Conservation (phyloP, 1,140 invertebrate species). For the Eubasilissa regina region DNA sequence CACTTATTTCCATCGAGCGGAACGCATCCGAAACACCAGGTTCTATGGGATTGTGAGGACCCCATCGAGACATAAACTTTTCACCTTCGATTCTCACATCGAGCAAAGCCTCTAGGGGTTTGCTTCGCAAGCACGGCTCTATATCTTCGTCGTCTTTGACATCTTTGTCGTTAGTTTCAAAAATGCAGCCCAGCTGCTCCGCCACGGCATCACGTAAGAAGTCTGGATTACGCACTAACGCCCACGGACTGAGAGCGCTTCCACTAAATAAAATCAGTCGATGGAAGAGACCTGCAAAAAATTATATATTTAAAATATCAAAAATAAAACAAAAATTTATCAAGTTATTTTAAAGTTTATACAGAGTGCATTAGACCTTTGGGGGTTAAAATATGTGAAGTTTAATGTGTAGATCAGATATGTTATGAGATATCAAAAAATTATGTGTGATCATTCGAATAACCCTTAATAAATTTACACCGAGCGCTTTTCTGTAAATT, state of each 20-base stretch:
- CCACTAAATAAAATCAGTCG: slow-evolving; percentile 90
- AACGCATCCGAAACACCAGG: slow-evolving; percentile 75
- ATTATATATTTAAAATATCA: slow-evolving; percentile 53
- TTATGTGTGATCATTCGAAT: too few species aligned
- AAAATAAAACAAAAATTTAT: too few species aligned
- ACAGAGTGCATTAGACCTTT: too few species aligned
- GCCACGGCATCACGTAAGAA: slow-evolving; percentile 81
- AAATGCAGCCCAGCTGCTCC: slow-evolving; percentile 78
- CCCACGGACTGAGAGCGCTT: slow-evolving; percentile 88
- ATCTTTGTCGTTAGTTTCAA: slow-evolving; percentile 55
- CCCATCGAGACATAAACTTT: slow-evolving; percentile 70
- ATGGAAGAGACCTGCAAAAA: slow-evolving; percentile 82
- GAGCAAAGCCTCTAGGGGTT: slow-evolving; percentile 76
- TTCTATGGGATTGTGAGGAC: slow-evolving; percentile 79
- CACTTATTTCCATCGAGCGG: slow-evolving; percentile 79
- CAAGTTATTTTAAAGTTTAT: too few species aligned
- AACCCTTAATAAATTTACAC: too few species aligned
- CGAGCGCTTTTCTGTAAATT: too few species aligned
- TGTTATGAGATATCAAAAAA: too few species aligned
- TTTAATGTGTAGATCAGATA: too few species aligned
- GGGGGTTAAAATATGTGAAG: background rate
- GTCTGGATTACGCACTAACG: slow-evolving; percentile 83
- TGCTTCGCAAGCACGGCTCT: slow-evolving; percentile 71
- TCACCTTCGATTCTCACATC: slow-evolving; percentile 78
- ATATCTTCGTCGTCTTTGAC: slow-evolving; percentile 67